Evolutionary conservation across 1,140 invertebrate species (phyloP), one percentile per base, ranked within the genome.

Genomic region (Alviniconcha marisindica): DNA sequence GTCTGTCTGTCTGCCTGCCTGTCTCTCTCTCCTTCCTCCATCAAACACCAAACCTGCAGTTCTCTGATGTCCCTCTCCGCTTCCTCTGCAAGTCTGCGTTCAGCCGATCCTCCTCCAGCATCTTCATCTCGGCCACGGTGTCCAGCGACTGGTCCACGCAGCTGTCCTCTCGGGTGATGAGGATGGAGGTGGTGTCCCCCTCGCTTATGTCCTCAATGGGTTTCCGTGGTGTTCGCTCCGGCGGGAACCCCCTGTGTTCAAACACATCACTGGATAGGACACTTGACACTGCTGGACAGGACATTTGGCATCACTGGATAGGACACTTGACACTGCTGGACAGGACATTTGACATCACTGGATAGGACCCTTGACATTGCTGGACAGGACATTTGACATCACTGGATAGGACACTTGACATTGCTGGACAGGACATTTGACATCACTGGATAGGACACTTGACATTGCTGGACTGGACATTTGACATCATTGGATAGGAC

Each of bases 181-280:
- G 79, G 18, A 89, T 51, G 0, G 87, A 89, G 10, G 87, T 83
- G 56, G 81, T 86, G 10, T 85, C 85, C 2, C 76, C 85, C 80
- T 88, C 87, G 48, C 87, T 89, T 36, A 84, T 84, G 79, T 88
- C 88, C 78, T 87, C 89, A 56, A 87, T 87, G 0, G 86, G 56
- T 42, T 86, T 87, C 0, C 87, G 85, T 28, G 89, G 88, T 1
- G 86, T 85, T 63, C 88, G 88, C 33, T 90, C 89, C 31, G 88
- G 89, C 54, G 88, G 89, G 73, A 85, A 90, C n/a, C 89, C 89
- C 44, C 89, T 89, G 81, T 54, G 15, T 48, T 33, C 40, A 51
- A 10, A 77, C 44, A 51, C n/a, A 36, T n/a, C 42, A 85, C 63
- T 77, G 2, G 5, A 28, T 48, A 28, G 38, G 48, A 14, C 33